Evolutionary conservation across 1,140 invertebrate genomes (phyloP).

Genomic region (Calephelis virginiensis): DNA sequence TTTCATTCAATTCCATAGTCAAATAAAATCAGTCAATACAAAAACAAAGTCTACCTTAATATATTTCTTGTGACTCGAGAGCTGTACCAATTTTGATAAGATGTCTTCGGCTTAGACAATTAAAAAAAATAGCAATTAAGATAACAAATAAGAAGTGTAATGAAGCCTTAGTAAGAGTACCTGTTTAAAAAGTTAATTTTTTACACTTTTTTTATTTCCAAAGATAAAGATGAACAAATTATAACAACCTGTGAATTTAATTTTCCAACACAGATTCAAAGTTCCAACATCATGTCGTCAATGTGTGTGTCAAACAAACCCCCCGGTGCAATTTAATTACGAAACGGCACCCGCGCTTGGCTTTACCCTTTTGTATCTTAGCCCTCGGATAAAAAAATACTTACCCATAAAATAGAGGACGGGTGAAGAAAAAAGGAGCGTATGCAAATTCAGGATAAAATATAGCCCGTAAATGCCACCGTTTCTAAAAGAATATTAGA

Average conservation of each 20-base stretch:
- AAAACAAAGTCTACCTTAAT: too few species aligned
- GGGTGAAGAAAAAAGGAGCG: slow-evolving; percentile 77
- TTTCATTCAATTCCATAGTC: too few species aligned
- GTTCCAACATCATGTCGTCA: neutral
- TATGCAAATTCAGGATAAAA: slow-evolving; percentile 81
- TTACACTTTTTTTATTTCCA: too few species aligned
- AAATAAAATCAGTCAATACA: too few species aligned
- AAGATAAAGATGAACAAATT: neutral
- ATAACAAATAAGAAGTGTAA: too few species aligned
- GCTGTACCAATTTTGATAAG: too few species aligned
- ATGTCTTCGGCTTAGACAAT: too few species aligned
- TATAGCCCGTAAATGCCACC: slow-evolving; percentile 80
- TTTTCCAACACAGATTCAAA: neutral
- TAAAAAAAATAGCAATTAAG: too few species aligned
- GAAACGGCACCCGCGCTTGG: slow-evolving; percentile 65
- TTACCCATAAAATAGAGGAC: slow-evolving; percentile 77
- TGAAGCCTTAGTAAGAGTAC: too few species aligned
- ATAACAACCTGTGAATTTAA: neutral
- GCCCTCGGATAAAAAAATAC: slow-evolving; percentile 78
- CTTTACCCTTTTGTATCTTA: slow-evolving; percentile 80
- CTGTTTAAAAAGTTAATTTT: too few species aligned
- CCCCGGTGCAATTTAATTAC: slow-evolving; percentile 77
- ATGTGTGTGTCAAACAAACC: slow-evolving; percentile 4
- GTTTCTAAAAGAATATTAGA: slow-evolving; percentile 81
- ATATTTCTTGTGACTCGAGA: too few species aligned